Evolutionary conservation across 2,113 vertebrate species (phyloP).

Genomic region (Mobula birostris): DNA sequence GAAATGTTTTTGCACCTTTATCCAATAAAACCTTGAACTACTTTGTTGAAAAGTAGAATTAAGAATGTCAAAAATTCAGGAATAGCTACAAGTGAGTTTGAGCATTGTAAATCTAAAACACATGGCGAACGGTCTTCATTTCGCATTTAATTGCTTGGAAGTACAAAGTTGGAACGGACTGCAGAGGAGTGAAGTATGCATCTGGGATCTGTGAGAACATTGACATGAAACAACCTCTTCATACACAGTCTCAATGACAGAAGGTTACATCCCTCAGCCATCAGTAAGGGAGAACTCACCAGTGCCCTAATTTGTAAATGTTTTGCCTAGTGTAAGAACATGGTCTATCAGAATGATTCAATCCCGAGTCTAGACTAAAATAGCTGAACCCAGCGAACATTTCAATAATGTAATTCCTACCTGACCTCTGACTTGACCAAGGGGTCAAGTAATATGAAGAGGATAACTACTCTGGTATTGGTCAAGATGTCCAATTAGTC

Average conservation of each 20-base stretch:
- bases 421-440: neutral
- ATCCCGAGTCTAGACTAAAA: neutral
- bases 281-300: neutral
- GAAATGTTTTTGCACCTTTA: neutral
- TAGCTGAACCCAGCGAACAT: neutral
- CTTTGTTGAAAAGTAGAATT: too few relatives aligned
- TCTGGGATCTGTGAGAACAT: neutral
- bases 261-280: neutral
- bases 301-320: neutral
- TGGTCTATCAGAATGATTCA: neutral
- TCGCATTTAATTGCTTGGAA: conserved; percentile 9
- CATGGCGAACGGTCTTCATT: neutral
- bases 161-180: neutral
- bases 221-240: neutral
- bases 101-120: neutral
- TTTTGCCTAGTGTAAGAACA: neutral
- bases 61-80: too few relatives aligned
- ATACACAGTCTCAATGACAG: neutral
- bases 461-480: neutral
- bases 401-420: neutral
- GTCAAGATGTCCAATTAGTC: neutral
- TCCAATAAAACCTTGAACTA: neutral
- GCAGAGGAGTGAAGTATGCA: neutral
- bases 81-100: neutral
- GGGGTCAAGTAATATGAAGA: neutral